Evolutionary conservation across 2,888 invertebrate species (phyloP).

Genomic region (Andrena hattorfiana): DNA sequence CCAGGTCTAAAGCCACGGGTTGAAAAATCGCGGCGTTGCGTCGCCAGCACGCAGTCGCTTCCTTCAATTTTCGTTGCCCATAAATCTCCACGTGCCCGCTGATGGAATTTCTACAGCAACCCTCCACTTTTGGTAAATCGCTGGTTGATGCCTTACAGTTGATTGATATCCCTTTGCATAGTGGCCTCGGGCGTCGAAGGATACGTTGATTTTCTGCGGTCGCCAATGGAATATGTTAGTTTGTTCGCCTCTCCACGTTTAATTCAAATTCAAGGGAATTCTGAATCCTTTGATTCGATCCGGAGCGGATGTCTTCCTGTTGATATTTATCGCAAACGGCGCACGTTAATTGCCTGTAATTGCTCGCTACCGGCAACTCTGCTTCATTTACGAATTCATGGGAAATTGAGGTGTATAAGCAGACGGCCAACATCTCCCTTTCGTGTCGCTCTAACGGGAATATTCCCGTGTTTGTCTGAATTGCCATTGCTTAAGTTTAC

Average conservation of each 20-base stretch:
- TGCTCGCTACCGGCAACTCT: conserved; percentile 5
- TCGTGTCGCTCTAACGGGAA: neutral
- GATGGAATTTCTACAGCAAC: neutral
- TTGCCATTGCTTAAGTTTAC: too few relatives aligned
- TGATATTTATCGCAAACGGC: neutral
- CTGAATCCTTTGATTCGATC: neutral
- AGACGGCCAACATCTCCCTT: conserved; percentile 21
- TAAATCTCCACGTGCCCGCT: conserved; percentile 31
- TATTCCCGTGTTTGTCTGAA: neutral
- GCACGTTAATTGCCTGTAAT: conserved; percentile 9
- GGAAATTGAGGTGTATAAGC: neutral
- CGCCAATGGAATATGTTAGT: neutral
- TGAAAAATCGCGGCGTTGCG: conserved; percentile 54
- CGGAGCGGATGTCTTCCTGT: neutral
- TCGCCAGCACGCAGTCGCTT: conserved; percentile 37
- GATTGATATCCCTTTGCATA: conserved; percentile 18
- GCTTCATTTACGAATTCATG: conserved; percentile 14
- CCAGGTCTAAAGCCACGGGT: conserved; percentile 6
- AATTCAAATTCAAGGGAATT: neutral
- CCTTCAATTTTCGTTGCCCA: conserved; percentile 47
- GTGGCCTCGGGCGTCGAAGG: neutral
- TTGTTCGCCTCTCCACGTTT: neutral
- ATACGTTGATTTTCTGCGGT: neutral
- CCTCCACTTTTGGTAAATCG: conserved; percentile 34
- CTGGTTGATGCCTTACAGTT: conserved; percentile 32